These are phyloP conservation scores for Drosophila atripex DNA, from an alignment of 2,888 invertebrate genomes.

Conservation along the genomic window DNA sequence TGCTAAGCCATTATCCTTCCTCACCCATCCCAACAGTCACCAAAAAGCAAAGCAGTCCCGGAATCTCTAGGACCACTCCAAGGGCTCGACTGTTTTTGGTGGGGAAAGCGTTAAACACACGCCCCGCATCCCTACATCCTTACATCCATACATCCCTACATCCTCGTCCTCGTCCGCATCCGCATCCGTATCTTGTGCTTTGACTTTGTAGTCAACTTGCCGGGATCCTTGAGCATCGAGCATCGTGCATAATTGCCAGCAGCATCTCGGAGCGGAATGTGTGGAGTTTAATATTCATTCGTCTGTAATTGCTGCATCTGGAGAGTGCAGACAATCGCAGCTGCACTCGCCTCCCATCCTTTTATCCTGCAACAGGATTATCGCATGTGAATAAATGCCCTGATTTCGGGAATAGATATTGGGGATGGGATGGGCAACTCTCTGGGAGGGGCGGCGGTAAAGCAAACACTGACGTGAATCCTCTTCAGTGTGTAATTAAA, in stretches of 20 bases:
- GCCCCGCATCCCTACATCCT: background rate
- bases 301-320: constrained; percentile 37
- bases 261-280: constrained; percentile 29
- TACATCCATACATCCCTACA: background rate
- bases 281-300: constrained; percentile 51
- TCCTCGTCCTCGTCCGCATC: background rate
- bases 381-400: constrained; percentile 54
- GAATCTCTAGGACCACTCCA: constrained; percentile 24
- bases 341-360: constrained; percentile 6
- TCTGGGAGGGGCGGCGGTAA: background rate
- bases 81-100: constrained; percentile 3
- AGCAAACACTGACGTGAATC: constrained; percentile 14
- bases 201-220: constrained; percentile 33
- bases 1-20: constrained; percentile 31
- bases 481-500: constrained; percentile 61
- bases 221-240: constrained; percentile 22
- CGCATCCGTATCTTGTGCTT: constrained; percentile 18
- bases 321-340: constrained; percentile 16
- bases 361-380: constrained; percentile 38
- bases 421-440: background rate
- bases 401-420: constrained; percentile 27
- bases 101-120: constrained; percentile 22
- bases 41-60: constrained; percentile 18
- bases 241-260: constrained; percentile 29
- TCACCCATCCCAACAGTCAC: constrained; percentile 4